A percentile compares a stretch with the other conserved stretches of the same genome.
Evolutionary conservation across 2,888 invertebrate species (phyloP).

Genomic region (Nomada ferruginata): DNA sequence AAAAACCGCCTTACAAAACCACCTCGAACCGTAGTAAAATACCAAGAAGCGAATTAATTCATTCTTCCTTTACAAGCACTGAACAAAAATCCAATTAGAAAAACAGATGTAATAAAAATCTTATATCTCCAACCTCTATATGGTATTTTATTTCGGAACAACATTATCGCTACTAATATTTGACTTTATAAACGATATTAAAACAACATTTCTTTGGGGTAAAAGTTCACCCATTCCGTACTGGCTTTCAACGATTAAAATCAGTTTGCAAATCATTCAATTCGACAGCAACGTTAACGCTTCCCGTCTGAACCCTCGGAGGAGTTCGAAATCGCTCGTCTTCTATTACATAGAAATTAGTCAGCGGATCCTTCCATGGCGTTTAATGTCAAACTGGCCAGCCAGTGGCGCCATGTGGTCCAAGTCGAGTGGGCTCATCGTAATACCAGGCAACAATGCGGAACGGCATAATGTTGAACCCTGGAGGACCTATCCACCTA

Average conservation of each 20-base stretch:
- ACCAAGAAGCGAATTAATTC: too few relatives aligned
- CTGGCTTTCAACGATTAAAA: neutral
- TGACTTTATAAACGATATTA: too few relatives aligned
- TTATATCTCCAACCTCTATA: too few relatives aligned
- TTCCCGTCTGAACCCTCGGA: neutral
- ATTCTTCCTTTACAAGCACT: too few relatives aligned
- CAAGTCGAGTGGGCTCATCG: conserved; percentile 82
- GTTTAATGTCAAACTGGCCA: conserved; percentile 61
- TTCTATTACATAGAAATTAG: conserved; percentile 48
- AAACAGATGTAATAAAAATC: too few relatives aligned
- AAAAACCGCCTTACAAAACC: too few relatives aligned
- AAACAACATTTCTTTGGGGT: too few relatives aligned
- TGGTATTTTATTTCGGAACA: too few relatives aligned
- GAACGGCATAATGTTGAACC: conserved; percentile 71
- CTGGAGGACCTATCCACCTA: conserved; percentile 67
- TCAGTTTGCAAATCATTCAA: neutral
- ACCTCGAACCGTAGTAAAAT: too few relatives aligned
- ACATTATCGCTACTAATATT: too few relatives aligned
- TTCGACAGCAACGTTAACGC: neutral
- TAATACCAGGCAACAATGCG: conserved; percentile 80
- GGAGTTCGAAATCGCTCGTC: neutral
- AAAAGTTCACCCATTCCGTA: too few relatives aligned
- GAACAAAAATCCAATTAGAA: too few relatives aligned
- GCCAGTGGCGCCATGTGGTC: conserved; percentile 80
- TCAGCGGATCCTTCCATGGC: conserved; percentile 43